These are phyloP conservation scores for Nomada ruficornis DNA, from an alignment of 2,888 invertebrate species.

Conservation along the genomic window DNA sequence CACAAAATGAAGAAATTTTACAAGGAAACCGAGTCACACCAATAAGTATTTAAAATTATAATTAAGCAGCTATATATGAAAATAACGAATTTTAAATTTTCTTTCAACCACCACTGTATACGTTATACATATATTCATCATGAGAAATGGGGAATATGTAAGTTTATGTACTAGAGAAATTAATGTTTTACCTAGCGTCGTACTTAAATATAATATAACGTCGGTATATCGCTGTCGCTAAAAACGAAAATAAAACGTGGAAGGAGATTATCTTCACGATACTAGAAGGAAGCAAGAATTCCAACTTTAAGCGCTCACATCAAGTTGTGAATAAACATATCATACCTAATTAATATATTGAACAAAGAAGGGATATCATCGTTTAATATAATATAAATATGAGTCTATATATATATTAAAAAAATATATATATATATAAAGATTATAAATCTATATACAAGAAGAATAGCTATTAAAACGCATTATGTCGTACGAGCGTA, in stretches of 20 bases:
- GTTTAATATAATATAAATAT: constrained; percentile 81
- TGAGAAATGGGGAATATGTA: constrained; percentile 45
- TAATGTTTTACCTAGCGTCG: constrained; percentile 77
- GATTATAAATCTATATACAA: constrained; percentile 64
- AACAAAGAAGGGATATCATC: constrained; percentile 80
- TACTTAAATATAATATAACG: constrained; percentile 74
- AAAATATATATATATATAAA: constrained; percentile 62
- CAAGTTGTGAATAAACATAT: constrained; percentile 85
- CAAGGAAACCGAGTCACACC: not conserved
- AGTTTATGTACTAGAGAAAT: constrained; percentile 70
- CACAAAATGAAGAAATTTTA: constrained; percentile 1
- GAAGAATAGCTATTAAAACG: constrained; percentile 59
- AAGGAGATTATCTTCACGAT: constrained; percentile 72
- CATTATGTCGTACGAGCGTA: constrained; percentile 58
- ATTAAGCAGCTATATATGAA: not conserved
- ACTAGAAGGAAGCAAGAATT: constrained; percentile 69
- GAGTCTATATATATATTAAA: constrained; percentile 69
- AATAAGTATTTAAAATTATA: constrained; percentile 9
- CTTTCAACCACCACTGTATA: constrained; percentile 14
- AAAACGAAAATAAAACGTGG: constrained; percentile 21
- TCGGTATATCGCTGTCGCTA: constrained; percentile 63
- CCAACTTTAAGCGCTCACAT: constrained; percentile 83
- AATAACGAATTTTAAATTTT: not conserved
- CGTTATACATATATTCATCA: constrained; percentile 51
- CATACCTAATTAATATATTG: constrained; percentile 83